Base-by-base conservation (phyloP, 1,140 invertebrate genomes). In the Drosophila kohkoa region DNA sequence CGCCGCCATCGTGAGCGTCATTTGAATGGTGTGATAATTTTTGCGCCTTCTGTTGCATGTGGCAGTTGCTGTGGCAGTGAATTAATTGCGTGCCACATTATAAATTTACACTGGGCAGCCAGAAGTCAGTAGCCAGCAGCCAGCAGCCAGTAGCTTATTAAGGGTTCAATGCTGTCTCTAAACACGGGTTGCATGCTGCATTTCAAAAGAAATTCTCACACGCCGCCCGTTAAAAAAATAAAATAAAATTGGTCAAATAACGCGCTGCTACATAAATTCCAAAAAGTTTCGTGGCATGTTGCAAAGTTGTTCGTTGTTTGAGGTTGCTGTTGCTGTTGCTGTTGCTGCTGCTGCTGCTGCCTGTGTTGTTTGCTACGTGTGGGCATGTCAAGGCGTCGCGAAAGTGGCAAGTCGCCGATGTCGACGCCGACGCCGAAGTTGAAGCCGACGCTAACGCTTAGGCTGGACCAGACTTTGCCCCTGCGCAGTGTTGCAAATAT, bases 21-120 rank as follows among this genome's bases (percentile, higher is more conserved):
- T 88, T 88, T 88, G 83, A 88, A 88, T 88, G 83, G 83, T 88
- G 83, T 89, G 83, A 88, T 88, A 88, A 88, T 88, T 88, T 89
- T 81, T 83, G 82, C 85, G 64, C 69, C 77, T 78, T 66, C 13
- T 6, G 20, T 45, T 52, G 57, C 16, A 51, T 38, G 15, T 77
- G 82, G 74, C 82, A 86, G 78, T 57, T 41, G 8, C 71, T 77
- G 28, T 77, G 83, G 83, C 83, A 83, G 77, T 89, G 83, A 88
- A 88, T 88, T 88, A 88, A 88, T 88, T 88, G 85, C 81, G 81
- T 83, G 81, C 80, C 85, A 83, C 83, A 88, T 89, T 88, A 88
- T 89, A 89, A 83, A 88, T 89, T 80, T 81, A 62, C 35, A 32
- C 62, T 51, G 55, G 45, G 38, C 55, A 59, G 28, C 11, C 25